Evolutionary conservation across 2,888 invertebrate species (phyloP).

Genomic region (Parascotia fuliginaria): DNA sequence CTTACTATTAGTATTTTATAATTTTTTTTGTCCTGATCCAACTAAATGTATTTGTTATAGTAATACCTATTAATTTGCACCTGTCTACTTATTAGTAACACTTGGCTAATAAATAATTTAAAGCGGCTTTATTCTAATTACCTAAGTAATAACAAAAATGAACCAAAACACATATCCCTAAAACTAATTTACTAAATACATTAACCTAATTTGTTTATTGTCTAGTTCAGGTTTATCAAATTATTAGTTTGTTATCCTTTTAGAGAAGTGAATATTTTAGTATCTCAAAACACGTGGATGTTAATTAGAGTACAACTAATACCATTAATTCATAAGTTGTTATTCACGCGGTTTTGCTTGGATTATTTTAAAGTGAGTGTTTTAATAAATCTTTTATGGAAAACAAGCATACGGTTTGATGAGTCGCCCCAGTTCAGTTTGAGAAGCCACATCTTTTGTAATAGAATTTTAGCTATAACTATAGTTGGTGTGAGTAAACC

Average conservation of each 20-base stretch:
- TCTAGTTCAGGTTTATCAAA: conserved; percentile 17
- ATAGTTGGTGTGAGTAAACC: too few species aligned
- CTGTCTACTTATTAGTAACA: too few species aligned
- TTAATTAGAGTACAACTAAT: conserved; percentile 16
- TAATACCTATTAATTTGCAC: too few species aligned
- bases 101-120: conserved; percentile 5
- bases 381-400: too few species aligned
- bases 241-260: conserved; percentile 44
- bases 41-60: too few species aligned
- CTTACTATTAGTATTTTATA: too few species aligned
- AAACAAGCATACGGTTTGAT: too few species aligned
- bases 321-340: not conserved
- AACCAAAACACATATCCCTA: conserved; percentile 27
- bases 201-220: conserved; percentile 35
- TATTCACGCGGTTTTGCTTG: conserved; percentile 2
- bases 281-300: conserved; percentile 19
- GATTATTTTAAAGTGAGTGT: too few species aligned
- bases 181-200: conserved; percentile 21
- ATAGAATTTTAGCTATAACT: too few species aligned
- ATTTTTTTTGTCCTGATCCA: too few species aligned
- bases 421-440: too few species aligned
- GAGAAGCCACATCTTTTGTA: too few species aligned
- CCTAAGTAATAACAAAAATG: conserved; percentile 25
- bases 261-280: conserved; percentile 46
- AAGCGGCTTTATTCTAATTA: conserved; percentile 19